A percentile compares a stretch with the other conserved stretches of the same genome.
phyloP scores from a whole-genome alignment of 1,140 invertebrate species.

The Chironomus tepperi region DNA sequence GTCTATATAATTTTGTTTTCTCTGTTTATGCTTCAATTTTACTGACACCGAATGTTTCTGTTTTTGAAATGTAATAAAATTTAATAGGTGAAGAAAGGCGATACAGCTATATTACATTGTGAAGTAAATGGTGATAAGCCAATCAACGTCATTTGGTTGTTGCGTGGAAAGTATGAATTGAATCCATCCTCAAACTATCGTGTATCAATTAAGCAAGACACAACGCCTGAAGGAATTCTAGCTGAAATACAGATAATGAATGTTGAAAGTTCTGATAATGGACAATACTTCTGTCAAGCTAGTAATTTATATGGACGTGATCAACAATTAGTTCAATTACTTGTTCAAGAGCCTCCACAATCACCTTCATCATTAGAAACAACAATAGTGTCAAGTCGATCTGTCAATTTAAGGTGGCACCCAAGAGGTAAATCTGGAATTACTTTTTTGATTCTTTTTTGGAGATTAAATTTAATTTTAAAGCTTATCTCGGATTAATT shows the following conservation, averaged over 20 bases:
- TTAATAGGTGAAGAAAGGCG: constrained; percentile 53
- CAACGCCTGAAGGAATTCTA: constrained; percentile 54
- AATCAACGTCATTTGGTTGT: constrained; percentile 66
- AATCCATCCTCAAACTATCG: constrained; percentile 62
- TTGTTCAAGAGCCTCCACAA: constrained; percentile 72
- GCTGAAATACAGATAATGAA: constrained; percentile 64
- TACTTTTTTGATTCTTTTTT: too few relatives aligned
- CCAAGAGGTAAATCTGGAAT: constrained; percentile 43
- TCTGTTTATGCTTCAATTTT: too few relatives aligned
- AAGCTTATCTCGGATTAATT: too few relatives aligned
- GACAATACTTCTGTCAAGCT: constrained; percentile 73
- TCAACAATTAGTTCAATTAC: constrained; percentile 68
- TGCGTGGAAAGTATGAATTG: constrained; percentile 55
- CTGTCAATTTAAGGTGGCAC: constrained; percentile 67
- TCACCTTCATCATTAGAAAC: constrained; percentile 59
- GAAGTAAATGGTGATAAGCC: constrained; percentile 76
- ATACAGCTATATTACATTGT: constrained; percentile 63
- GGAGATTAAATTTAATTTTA: too few relatives aligned
- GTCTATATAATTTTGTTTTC: neutral
- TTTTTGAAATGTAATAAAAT: neutral
- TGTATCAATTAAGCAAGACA: constrained; percentile 57
- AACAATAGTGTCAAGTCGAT: constrained; percentile 57
- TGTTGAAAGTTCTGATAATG: constrained; percentile 63
- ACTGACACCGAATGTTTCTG: too few relatives aligned
- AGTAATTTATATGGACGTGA: constrained; percentile 74